These are phyloP conservation scores for Tipula vernalis DNA, from an alignment of 2,888 invertebrate genomes.

Conservation along the genomic window DNA sequence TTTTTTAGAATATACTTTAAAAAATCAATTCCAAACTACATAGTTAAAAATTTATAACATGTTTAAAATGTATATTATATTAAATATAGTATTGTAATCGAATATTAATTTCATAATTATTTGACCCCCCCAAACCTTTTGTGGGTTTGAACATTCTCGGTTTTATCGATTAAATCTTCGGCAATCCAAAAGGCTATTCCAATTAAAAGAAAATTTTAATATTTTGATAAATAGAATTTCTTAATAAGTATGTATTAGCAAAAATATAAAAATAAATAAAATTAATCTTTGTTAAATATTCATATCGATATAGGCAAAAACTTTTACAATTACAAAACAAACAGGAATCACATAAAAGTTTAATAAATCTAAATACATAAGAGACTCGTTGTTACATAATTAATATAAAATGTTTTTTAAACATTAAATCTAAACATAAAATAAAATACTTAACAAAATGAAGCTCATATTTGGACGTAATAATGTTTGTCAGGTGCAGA, in stretches of 20 bases:
- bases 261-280: background rate
- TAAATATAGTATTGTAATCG: too few relatives aligned
- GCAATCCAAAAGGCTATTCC: too few relatives aligned
- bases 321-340: background rate
- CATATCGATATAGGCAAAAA: background rate
- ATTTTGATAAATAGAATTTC: background rate
- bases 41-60: too few relatives aligned
- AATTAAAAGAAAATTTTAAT: background rate
- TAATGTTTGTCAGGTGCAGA: background rate
- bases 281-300: background rate
- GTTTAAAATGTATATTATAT: too few relatives aligned
- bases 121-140: too few relatives aligned
- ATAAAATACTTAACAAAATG: background rate
- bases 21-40: too few relatives aligned
- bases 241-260: background rate
- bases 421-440: background rate
- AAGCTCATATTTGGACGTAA: background rate
- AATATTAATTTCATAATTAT: too few relatives aligned
- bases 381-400: background rate
- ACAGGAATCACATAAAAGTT: background rate
- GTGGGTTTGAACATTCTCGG: too few relatives aligned
- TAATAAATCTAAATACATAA: background rate
- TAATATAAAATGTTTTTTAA: background rate
- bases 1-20: background rate
- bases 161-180: too few relatives aligned